Base-by-base conservation (phyloP, 2,888 invertebrate species). In the Mimumesa dahlbomi region DNA sequence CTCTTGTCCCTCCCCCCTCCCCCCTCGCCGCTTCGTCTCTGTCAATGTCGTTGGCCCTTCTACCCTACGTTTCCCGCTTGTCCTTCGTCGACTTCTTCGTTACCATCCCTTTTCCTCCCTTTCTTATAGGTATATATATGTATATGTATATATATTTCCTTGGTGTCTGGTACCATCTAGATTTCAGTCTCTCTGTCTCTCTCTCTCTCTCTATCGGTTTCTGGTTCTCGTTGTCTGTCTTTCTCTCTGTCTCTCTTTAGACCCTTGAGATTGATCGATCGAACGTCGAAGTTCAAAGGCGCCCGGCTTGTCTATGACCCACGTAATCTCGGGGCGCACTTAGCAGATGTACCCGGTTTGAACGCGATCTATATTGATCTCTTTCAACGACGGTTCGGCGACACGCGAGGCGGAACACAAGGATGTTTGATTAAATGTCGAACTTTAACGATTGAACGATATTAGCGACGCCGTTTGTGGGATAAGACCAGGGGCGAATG, bases 291-390 rank as follows among this genome's bases (percentile, higher is more conserved):
- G 62, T 48, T 62, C 62, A 61, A 61, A 61, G 53, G 45, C 45
- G 53, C 36, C 14, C 22, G 53, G 40, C n/a, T n/a, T 14, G 50
- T 50, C 50, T 34, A 43, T 38, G 45, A 53, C 45, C 53, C 29
- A 45, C 45, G 61, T 53, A 61, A 61, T 53, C 43, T 53, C 34
- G 14, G 53, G n/a, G n/a, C 18, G 45, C 45, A 53, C 53, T 53
- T 38, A 36, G 36, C 25, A 18, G n/a, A 46, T 42, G 53, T 25
- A 19, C 14, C 46, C n/a, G 14, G 42, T 53, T 63, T 29, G 13
- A 46, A 62, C 65, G n/a, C n/a, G 69, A 68, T 74, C 64, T 57
- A 31, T 42, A 62, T 67, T 61, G 72, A 70, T 67, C 64, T 42
- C 36, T 42, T 57, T 62, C 57, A 56, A 46, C n/a, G 49, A 62